Evolutionary conservation across 2,888 invertebrate genomes (phyloP).

Genomic region (Chymomyza caudatula): DNA sequence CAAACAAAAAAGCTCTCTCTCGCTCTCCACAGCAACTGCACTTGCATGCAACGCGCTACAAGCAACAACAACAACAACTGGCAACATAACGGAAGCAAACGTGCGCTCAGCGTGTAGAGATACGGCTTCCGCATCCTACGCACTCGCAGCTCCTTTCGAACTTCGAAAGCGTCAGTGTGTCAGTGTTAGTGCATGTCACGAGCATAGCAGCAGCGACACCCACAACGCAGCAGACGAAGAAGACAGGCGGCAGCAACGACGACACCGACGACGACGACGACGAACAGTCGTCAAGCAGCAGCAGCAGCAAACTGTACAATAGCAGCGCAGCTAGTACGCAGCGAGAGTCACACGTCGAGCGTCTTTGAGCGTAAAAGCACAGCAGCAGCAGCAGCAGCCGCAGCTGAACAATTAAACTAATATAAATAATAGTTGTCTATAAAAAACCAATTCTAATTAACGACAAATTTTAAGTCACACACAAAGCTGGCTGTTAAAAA

Average conservation of each 20-base stretch:
- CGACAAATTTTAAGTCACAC: too few species aligned
- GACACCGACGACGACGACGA: slow-evolving; percentile 43
- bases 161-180: slow-evolving; percentile 39
- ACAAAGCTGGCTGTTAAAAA: too few species aligned
- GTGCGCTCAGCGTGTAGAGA: slow-evolving; percentile 40
- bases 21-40: background rate
- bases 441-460: background rate
- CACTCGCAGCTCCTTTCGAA: slow-evolving; percentile 31
- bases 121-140: slow-evolving; percentile 47
- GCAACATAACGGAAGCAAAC: slow-evolving; percentile 21
- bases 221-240: slow-evolving; percentile 33
- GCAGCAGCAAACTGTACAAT: slow-evolving; percentile 53
- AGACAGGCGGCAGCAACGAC: slow-evolving; percentile 39
- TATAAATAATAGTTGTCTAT: background rate
- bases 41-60: background rate
- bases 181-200: slow-evolving; percentile 43
- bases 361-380: slow-evolving; percentile 13
- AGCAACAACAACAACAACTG: slow-evolving; percentile 22
- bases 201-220: slow-evolving; percentile 38
- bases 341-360: background rate
- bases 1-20: slow-evolving; percentile 32
- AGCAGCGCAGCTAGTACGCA: slow-evolving; percentile 16
- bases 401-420: slow-evolving; percentile 33
- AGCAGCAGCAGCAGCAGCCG: background rate
- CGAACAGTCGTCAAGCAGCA: slow-evolving; percentile 66